Evolutionary conservation across 2,113 vertebrate species (phyloP).

Genomic region (Merops nubicus): DNA sequence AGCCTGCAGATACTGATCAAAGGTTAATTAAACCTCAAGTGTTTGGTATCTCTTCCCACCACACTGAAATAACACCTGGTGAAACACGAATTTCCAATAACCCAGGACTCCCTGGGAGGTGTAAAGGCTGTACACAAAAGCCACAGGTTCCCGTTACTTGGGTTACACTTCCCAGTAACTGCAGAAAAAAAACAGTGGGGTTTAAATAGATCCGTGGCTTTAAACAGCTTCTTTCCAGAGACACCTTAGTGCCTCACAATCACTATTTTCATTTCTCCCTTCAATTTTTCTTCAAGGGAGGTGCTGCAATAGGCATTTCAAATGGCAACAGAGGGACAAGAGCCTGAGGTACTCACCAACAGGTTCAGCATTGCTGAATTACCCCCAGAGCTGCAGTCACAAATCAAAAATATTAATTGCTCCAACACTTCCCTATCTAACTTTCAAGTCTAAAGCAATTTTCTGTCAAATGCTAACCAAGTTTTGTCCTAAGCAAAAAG

Average conservation of each 20-base stretch:
- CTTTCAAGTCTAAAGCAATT: neutral
- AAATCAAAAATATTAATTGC: neutral
- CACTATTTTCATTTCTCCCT: neutral
- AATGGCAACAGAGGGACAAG: neutral
- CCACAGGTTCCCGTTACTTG: neutral
- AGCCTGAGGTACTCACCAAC: neutral
- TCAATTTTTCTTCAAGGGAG: neutral
- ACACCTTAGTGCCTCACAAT: neutral
- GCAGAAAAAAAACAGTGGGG: accelerated
- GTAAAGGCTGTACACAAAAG: neutral
- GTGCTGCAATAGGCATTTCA: neutral
- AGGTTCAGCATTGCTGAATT: neutral
- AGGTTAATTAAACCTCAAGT: neutral
- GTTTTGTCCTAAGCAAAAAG: neutral
- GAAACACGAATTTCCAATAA: neutral
- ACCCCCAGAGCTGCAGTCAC: neutral
- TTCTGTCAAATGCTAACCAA: neutral
- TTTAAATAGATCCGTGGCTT: neutral
- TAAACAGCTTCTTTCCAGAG: neutral
- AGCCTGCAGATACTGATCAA: neutral
- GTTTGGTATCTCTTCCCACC: neutral
- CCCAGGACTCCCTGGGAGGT: neutral
- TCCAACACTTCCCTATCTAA: neutral
- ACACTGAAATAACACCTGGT: neutral
- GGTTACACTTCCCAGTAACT: neutral